Base-by-base conservation (phyloP, 1,140 invertebrate genomes). In the Propsilocerus akamusi region DNA sequence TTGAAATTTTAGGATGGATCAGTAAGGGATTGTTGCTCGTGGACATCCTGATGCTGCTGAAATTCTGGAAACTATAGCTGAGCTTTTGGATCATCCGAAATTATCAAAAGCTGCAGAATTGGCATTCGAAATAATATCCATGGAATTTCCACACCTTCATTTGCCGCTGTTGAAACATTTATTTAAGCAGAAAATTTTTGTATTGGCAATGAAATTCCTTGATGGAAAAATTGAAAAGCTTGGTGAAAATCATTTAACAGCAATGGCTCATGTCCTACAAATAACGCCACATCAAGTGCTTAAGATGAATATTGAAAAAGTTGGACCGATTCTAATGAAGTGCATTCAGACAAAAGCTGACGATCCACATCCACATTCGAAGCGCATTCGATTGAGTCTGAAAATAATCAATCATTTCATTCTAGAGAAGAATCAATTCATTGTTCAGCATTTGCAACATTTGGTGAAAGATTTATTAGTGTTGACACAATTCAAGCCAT, bases 251-350 rank as follows among this genome's bases (percentile, higher is more conserved):
- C 79, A 76, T 65, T 64, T 79, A 12, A 66, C 73, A 46, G 74
- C 77, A 51, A 71, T 81, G 54, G 73, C 74, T 17, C 72, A 76
- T 65, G 69, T 81, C 28, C 58, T 83, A 1, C 72, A 75, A 53
- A 68, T 73, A 55, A 67, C 74, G 17, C 75, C 80, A 5, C 69
- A 72, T 54, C 67, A 69, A 54, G 69, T 80, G 26, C 62, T 81
- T 51, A 67, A 72, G 54, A 70, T 73, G 57, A 71, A 82, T 58
- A 72, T 80, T 56, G 58, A 66, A 53, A 72, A 75, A 66, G 66
- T 80, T 48, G 67, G 76, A 22, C 75, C 77, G 41, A 58, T 83
- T 53, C 64, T 84, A n/a, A 69, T 83, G 30, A 73, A 80, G 53
- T 75, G 73, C 51, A 58, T 86, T 25, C 72, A 76, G 17, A 68